Evolutionary conservation across 1,140 invertebrate species (phyloP).

Genomic region (Sarcophaga bullata): DNA sequence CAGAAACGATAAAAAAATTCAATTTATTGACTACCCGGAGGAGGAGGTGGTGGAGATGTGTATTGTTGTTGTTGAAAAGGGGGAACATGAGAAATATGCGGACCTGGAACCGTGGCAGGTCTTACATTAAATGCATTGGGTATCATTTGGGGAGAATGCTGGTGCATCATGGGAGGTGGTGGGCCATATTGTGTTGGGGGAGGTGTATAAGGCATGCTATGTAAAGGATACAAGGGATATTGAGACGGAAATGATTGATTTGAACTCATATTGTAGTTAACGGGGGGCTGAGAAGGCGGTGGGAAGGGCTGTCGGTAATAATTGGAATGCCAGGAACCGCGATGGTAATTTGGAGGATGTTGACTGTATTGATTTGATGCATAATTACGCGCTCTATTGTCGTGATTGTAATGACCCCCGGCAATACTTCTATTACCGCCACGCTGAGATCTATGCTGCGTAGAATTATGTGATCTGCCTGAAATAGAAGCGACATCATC

Average conservation of each 20-base stretch:
- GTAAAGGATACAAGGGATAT: conserved; percentile 13
- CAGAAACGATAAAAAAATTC: neutral
- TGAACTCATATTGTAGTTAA: conserved; percentile 18
- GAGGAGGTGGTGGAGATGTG: conserved; percentile 10
- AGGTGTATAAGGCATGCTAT: conserved; percentile 23
- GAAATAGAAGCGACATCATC: neutral
- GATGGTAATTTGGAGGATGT: conserved; percentile 50
- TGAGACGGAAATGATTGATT: neutral
- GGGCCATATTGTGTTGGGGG: neutral
- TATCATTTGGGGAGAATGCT: neutral
- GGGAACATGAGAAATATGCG: neutral
- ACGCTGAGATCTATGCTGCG: neutral
- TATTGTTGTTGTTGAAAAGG: neutral
- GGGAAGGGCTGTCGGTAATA: conserved; percentile 52
- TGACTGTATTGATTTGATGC: neutral
- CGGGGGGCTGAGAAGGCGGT: conserved; percentile 42
- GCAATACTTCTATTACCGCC: neutral
- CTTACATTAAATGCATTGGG: conserved; percentile 36
- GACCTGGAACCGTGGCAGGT: neutral
- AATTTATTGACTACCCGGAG: conserved; percentile 42
- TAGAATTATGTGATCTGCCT: neutral
- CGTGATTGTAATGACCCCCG: neutral
- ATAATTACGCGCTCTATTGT: neutral
- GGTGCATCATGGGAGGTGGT: conserved; percentile 6
- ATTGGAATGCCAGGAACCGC: conserved; percentile 63